These are phyloP conservation scores for Eristalis arbustorum DNA, from an alignment of 2,888 invertebrate genomes.

Conservation along the genomic window DNA sequence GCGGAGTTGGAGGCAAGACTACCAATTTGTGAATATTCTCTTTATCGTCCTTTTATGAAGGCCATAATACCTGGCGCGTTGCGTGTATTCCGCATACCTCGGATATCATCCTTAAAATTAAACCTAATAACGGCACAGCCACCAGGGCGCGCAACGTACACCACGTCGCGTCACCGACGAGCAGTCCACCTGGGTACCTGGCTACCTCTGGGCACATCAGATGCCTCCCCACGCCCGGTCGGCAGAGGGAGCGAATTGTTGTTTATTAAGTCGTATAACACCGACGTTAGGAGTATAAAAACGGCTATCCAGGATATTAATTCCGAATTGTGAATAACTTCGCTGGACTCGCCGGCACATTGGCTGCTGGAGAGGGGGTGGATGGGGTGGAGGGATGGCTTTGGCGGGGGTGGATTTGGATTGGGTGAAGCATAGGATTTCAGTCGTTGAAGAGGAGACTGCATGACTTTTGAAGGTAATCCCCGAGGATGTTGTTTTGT, in stretches of 20 bases:
- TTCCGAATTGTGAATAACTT: conserved; percentile 66
- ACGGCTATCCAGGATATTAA: conserved; percentile 64
- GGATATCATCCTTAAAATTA: conserved; percentile 68
- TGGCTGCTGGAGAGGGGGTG: background rate
- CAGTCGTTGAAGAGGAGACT: background rate
- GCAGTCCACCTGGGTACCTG: background rate
- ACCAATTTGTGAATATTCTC: conserved; percentile 29
- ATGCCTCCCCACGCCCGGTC: too few species aligned
- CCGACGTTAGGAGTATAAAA: conserved; percentile 60
- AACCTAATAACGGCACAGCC: conserved; percentile 59
- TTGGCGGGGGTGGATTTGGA: too few species aligned
- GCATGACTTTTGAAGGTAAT: conserved; percentile 59
- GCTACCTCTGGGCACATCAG: too few species aligned
- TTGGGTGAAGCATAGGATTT: too few species aligned
- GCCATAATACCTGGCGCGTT: conserved; percentile 51
- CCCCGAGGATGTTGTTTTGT: background rate
- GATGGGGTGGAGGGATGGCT: background rate
- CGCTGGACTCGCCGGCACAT: background rate
- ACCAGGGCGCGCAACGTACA: conserved; percentile 5
- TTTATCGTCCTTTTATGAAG: conserved; percentile 54
- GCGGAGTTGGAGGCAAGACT: conserved; percentile 10
- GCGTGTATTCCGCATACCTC: conserved; percentile 55
- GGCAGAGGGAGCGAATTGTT: conserved; percentile 43
- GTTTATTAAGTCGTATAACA: conserved; percentile 69
- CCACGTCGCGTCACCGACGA: background rate